Conservation (phyloP, 2,888 invertebrate species). For the Cylloceria caligata region DNA sequence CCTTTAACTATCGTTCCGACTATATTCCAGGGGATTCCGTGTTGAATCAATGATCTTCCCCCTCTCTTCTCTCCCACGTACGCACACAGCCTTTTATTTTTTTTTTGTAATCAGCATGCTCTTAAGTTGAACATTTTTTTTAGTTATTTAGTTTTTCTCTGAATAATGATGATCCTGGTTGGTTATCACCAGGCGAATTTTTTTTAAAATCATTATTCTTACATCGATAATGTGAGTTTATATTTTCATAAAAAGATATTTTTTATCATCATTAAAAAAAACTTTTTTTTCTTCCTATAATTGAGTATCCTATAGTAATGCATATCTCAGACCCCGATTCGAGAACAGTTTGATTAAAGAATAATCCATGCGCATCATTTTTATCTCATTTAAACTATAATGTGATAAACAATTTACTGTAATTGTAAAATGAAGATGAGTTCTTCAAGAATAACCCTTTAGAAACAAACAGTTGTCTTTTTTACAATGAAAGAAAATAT, state of each 20-base stretch:
- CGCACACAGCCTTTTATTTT: neutral
- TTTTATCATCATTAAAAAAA: too few relatives aligned
- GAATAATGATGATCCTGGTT: neutral
- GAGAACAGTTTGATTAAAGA: neutral
- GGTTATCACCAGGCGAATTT: too few relatives aligned
- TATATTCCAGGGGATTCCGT: too few relatives aligned
- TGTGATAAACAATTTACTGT: neutral
- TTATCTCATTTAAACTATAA: neutral
- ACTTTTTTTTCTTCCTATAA: too few relatives aligned
- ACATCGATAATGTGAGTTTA: too few relatives aligned
- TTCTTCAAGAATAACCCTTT: too few relatives aligned
- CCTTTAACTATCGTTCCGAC: slow-evolving; percentile 1
- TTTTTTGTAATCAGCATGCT: neutral
- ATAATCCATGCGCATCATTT: neutral
- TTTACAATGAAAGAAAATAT: too few relatives aligned
- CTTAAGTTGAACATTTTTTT: neutral
- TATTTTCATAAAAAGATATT: too few relatives aligned
- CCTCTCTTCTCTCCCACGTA: neutral
- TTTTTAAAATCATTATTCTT: too few relatives aligned
- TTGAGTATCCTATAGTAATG: too few relatives aligned
- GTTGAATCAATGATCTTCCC: too few relatives aligned
- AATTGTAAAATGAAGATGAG: neutral
- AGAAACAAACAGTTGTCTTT: too few relatives aligned
- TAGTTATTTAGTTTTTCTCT: neutral
- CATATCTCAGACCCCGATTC: neutral